Conservation (phyloP, 2,888 invertebrate species). For the Andrena chrysosceles region DNA sequence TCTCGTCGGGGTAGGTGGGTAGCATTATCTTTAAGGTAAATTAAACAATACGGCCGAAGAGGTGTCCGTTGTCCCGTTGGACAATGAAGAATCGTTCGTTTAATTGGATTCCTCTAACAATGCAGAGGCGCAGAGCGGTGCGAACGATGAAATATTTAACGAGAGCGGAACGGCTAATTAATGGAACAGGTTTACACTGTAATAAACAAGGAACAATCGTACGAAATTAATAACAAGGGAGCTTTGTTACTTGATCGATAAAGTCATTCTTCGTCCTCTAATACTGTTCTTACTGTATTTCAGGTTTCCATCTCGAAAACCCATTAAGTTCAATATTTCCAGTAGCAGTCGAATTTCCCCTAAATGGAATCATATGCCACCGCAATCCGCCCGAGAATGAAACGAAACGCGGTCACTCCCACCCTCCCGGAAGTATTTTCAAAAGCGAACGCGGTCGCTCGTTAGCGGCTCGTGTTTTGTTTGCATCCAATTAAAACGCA, state of each 20-base stretch:
- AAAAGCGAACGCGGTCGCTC: conserved; percentile 22
- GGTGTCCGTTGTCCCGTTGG: conserved; percentile 28
- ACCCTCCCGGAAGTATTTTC: conserved; percentile 18
- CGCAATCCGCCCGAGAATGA: not conserved
- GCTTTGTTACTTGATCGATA: not conserved
- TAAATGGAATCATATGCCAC: not conserved
- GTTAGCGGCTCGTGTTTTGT: conserved; percentile 48
- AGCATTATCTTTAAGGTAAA: conserved; percentile 35
- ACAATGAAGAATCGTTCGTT: conserved; percentile 54
- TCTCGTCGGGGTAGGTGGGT: not conserved
- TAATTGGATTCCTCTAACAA: conserved; percentile 47
- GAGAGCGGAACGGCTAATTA: conserved; percentile 42
- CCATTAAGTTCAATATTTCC: too few relatives aligned
- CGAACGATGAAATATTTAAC: conserved; percentile 49
- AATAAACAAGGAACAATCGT: conserved; percentile 42
- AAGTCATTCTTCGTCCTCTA: not conserved
- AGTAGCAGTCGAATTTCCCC: too few relatives aligned
- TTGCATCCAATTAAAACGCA: conserved; percentile 55
- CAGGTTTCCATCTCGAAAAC: too few relatives aligned
- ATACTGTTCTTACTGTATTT: too few relatives aligned
- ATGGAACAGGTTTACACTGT: conserved; percentile 36
- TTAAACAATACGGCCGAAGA: conserved; percentile 27
- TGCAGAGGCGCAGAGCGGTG: conserved; percentile 29
- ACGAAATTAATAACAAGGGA: not conserved
- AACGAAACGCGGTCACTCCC: not conserved